Conservation (phyloP, 2,113 vertebrate species). For the Larimichthys polyactis region DNA sequence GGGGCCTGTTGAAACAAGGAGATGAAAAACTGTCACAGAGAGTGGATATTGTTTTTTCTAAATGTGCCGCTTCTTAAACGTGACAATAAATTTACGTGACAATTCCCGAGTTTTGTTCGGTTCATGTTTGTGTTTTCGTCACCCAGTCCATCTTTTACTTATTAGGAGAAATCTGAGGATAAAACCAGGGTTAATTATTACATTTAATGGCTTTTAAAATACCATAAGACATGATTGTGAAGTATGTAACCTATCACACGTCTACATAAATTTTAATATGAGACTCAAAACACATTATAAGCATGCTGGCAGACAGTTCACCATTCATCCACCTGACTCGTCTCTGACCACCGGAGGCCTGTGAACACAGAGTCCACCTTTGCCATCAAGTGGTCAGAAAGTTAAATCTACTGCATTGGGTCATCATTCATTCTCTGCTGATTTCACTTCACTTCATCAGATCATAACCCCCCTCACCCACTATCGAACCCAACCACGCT, state of each 20-base stretch:
- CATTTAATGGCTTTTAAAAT: slow-evolving; percentile 18
- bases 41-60: neutral
- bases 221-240: neutral
- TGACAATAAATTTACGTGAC: neutral
- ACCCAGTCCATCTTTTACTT: neutral
- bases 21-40: neutral
- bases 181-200: neutral
- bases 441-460: slow-evolving; percentile 38
- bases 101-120: neutral
- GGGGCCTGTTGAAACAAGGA: neutral
- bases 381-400: slow-evolving; percentile 68
- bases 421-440: slow-evolving; percentile 29
- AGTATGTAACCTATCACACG: neutral
- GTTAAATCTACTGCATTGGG: slow-evolving; percentile 45
- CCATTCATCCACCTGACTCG: slow-evolving; percentile 36
- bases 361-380: slow-evolving; percentile 49
- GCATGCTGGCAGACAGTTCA: slow-evolving; percentile 9
- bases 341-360: slow-evolving; percentile 26
- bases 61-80: neutral
- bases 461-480: neutral
- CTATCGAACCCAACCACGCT: slow-evolving; percentile 34
- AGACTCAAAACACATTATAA: slow-evolving; percentile 4
- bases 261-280: neutral
- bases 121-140: neutral
- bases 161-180: neutral